These are phyloP conservation scores for Hermetia illucens DNA, from an alignment of 1,140 invertebrate genomes.

Conservation along the genomic window DNA sequence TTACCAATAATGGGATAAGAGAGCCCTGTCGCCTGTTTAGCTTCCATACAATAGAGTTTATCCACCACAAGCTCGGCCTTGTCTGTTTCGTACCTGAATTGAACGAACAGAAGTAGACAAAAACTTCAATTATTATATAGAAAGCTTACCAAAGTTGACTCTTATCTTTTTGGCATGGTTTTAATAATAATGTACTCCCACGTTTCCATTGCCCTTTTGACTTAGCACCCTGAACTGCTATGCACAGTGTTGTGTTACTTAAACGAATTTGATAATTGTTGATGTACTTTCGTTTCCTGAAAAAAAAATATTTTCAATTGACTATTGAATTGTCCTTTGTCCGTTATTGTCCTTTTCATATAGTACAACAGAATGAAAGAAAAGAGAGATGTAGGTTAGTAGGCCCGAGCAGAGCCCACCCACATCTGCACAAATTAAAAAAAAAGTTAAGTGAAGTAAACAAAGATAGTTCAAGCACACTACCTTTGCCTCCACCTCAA, in stretches of 20 bases:
- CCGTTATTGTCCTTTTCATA: too few species aligned
- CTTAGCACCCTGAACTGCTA: slow-evolving; percentile 52
- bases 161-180: slow-evolving; percentile 48
- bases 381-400: too few species aligned
- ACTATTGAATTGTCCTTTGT: background rate
- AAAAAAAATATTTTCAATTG: slow-evolving; percentile 7
- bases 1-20: slow-evolving; percentile 59
- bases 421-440: too few species aligned
- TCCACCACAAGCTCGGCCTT: slow-evolving; percentile 74
- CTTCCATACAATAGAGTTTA: slow-evolving; percentile 73
- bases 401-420: too few species aligned
- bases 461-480: background rate
- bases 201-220: slow-evolving; percentile 48
- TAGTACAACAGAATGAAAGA: too few species aligned
- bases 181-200: slow-evolving; percentile 57
- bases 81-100: slow-evolving; percentile 67
- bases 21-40: slow-evolving; percentile 31
- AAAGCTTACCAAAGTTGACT: slow-evolving; percentile 38
- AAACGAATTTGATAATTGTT: slow-evolving; percentile 60
- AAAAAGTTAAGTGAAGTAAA: background rate
- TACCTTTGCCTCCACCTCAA: background rate
- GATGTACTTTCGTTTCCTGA: slow-evolving; percentile 54
- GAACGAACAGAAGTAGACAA: slow-evolving; percentile 2
- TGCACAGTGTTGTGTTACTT: slow-evolving; percentile 52
- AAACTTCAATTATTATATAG: background rate